Evolutionary conservation across 2,113 vertebrate genomes (phyloP), one percentile per base, ranked within the genome.

Genomic region (Dissostichus mawsoni): DNA sequence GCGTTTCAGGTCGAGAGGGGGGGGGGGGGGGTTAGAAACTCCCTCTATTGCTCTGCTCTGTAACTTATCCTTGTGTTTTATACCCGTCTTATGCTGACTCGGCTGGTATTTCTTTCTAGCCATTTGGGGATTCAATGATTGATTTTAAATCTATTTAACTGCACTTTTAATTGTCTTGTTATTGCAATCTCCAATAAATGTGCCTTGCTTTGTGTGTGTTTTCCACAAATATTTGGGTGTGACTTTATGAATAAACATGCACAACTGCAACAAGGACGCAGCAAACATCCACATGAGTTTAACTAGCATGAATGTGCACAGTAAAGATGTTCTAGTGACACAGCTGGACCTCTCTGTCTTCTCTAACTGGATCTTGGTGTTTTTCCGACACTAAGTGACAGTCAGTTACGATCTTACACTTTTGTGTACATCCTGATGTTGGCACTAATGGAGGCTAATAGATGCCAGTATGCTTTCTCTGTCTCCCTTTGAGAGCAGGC

Each of bases 401-500:
- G 69, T 64, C 61, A 90, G 25, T 59, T 72, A 82, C 75, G 72
- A 58, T 47, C 55, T 71, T 7, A 36, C 44, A 48, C 69, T 63
- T 3, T 36, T 3, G 8, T 11, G 1, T 56, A 66, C 48, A 80
- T 69, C 52, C 16, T 4, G 1, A 69, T 58, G 58, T 58, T 72
- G 69, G 33, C 59, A 25, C 83, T 83, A 89, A 89, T 89, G 83
- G 83, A 72, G 77, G 18, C 53, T 85, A 80, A 82, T 85, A 82
- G 79, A 82, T 48, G 66, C 52, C 69, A 51, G 58, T 41, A 5
- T 17, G 48, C 50, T 51, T 50, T 76, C 45, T 29, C 41, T 1
- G 8, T 10, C 23, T 51, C 52, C 65, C 14, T 53, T 20, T 83
- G 81, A 81, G 14, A 58, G 45, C 17, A 14, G 29, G 78, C 70